phyloP scores from a whole-genome alignment of 1,140 invertebrate genomes.

The Drosophila ironensis region DNA sequence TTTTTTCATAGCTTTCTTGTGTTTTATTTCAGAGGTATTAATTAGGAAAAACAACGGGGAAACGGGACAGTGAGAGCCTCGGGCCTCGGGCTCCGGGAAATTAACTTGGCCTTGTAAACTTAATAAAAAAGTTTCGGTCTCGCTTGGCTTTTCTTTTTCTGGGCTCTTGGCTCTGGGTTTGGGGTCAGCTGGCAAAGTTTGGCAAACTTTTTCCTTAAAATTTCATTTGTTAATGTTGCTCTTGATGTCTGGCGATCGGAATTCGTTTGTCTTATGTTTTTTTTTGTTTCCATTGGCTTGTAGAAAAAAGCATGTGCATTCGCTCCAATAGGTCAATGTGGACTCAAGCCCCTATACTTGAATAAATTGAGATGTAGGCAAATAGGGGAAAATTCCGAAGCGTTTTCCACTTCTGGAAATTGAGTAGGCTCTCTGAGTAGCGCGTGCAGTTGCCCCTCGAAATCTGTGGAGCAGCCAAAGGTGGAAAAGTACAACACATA shows the following conservation, averaged over 20 bases:
- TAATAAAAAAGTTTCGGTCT: conserved; percentile 69
- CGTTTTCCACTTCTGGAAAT: conserved; percentile 36
- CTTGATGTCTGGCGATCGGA: conserved; percentile 27
- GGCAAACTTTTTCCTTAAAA: conserved; percentile 33
- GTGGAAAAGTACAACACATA: conserved; percentile 2
- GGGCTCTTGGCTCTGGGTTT: background rate
- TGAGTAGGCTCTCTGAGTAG: conserved; percentile 10
- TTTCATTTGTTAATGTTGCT: conserved; percentile 45
- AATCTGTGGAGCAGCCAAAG: conserved; percentile 13
- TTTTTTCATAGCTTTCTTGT: background rate
- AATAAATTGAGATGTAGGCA: conserved; percentile 27
- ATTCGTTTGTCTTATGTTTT: conserved; percentile 22
- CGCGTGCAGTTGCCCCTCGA: background rate
- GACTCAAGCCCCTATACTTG: conserved; percentile 14
- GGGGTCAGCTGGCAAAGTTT: conserved; percentile 27
- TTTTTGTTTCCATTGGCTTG: background rate
- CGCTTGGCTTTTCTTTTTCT: conserved; percentile 4
- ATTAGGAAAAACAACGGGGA: conserved; percentile 52
- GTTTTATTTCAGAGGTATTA: conserved; percentile 54
- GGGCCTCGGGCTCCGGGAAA: conserved; percentile 43
- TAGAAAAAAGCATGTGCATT: conserved; percentile 49
- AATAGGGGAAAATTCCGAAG: conserved; percentile 41
- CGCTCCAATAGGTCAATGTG: conserved; percentile 16
- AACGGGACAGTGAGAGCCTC: background rate
- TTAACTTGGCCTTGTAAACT: conserved; percentile 69